These are phyloP conservation scores for Neoaliturus tenellus DNA, from an alignment of 2,888 invertebrate genomes.

Conservation along the genomic window DNA sequence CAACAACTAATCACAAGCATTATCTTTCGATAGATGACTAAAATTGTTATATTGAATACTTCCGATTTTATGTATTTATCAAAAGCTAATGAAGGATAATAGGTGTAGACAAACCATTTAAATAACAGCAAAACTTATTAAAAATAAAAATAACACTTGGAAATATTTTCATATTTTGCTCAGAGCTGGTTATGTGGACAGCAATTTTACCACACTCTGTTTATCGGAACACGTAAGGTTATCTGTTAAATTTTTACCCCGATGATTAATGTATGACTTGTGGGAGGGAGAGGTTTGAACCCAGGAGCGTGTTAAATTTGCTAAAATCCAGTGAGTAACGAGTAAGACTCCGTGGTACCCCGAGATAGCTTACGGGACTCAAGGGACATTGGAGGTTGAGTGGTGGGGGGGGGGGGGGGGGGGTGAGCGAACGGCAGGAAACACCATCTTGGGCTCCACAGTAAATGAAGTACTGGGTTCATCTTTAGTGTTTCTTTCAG, in stretches of 20 bases:
- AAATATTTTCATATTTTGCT: too few species aligned
- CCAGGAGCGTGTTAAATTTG: background rate
- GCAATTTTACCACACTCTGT: too few species aligned
- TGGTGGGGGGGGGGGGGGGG: background rate
- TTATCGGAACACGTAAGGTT: too few species aligned
- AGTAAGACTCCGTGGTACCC: background rate
- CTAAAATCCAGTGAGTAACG: constrained; percentile 10
- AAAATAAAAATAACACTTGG: too few species aligned
- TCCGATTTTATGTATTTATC: too few species aligned
- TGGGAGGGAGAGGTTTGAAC: background rate
- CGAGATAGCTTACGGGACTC: constrained; percentile 6
- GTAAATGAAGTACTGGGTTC: background rate
- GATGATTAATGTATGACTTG: background rate
- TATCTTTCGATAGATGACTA: too few species aligned
- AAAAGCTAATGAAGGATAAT: too few species aligned
- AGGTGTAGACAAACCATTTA: too few species aligned
- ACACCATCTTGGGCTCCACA: background rate
- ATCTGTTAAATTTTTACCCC: background rate
- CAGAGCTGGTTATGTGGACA: too few species aligned
- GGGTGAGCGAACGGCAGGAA: background rate
- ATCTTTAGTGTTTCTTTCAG: background rate
- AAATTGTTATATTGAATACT: too few species aligned
- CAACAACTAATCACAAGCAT: too few species aligned
- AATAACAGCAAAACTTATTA: too few species aligned
- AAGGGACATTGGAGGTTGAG: background rate